Conservation (phyloP, 2,113 vertebrate species). For the Oxygymnocypris stewartii region DNA sequence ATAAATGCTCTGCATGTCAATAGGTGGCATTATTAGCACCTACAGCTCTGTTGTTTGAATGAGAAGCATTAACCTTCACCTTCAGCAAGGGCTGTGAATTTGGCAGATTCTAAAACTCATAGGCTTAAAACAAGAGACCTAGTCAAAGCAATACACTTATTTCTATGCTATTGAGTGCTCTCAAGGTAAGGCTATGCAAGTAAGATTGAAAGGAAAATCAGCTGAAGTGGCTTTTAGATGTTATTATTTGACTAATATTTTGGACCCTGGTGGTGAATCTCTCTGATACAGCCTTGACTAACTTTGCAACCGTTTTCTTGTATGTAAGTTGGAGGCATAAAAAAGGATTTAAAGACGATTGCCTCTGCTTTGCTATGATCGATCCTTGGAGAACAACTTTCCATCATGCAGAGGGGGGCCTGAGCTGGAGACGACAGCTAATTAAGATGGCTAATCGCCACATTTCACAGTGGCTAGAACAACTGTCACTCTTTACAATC, state of each 20-base stretch:
- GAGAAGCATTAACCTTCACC: conserved; percentile 44
- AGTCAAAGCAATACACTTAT: conserved; percentile 43
- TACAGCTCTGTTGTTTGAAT: conserved; percentile 14
- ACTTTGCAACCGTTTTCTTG: conserved; percentile 18
- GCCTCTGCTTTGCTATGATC: conserved; percentile 59
- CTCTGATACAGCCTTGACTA: conserved; percentile 27
- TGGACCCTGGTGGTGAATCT: conserved; percentile 4
- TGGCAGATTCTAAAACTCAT: conserved; percentile 39
- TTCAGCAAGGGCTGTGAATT: conserved; percentile 16
- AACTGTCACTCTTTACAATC: conserved; percentile 60
- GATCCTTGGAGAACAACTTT: conserved; percentile 68
- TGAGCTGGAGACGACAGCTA: conserved; percentile 68
- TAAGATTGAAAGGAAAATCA: conserved; percentile 39
- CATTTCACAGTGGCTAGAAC: conserved; percentile 64
- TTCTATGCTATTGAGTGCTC: conserved; percentile 21
- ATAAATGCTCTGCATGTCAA: conserved; percentile 12
- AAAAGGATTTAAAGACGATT: conserved; percentile 42
- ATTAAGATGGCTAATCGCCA: conserved; percentile 73
- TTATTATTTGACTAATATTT: conserved; percentile 25
- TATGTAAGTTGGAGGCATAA: conserved; percentile 45
- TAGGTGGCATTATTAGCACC: conserved; percentile 23
- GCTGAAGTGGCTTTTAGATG: conserved; percentile 40
- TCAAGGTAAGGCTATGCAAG: conserved; percentile 25
- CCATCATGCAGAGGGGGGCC: conserved; percentile 65
- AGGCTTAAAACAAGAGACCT: conserved; percentile 1